Conservation (phyloP, 2,797 vertebrate species). For the Danio choprae region DNA sequence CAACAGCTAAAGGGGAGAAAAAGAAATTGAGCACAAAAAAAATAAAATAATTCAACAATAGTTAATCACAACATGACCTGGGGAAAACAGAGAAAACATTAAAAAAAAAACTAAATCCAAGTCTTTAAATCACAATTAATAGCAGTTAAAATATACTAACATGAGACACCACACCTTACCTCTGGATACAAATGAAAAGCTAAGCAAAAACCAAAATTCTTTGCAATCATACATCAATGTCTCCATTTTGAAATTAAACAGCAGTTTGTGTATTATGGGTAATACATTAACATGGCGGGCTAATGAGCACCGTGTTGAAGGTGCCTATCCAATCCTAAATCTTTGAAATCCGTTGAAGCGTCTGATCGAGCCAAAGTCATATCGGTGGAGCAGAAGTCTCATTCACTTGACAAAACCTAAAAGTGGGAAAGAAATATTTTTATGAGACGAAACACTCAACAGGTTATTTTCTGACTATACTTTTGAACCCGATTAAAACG, state of each 20-base stretch:
- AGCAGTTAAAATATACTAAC: neutral
- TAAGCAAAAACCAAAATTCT: neutral
- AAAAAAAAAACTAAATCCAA: neutral
- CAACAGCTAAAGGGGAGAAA: neutral
- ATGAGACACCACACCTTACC: neutral
- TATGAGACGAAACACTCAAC: conserved; percentile 52
- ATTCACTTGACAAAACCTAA: conserved; percentile 68
- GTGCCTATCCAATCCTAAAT: conserved; percentile 41
- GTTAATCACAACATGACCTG: neutral
- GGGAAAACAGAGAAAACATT: neutral
- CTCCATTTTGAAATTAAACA: neutral
- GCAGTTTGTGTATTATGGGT: conserved; percentile 4
- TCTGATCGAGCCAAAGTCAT: conserved; percentile 60
- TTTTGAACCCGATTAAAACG: conserved; percentile 34
- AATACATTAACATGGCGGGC: conserved; percentile 13
- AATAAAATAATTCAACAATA: conserved; percentile 11
- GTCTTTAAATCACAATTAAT: conserved; percentile 7
- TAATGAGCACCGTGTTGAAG: conserved; percentile 22
- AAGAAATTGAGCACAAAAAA: neutral
- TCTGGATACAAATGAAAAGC: conserved; percentile 10
- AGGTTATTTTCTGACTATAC: conserved; percentile 13
- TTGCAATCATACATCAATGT: neutral
- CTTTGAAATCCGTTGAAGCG: conserved; percentile 31
- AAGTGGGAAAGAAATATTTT: conserved; percentile 61
- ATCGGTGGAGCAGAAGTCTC: conserved; percentile 65